A percentile compares a stretch with the other conserved stretches of the same genome.
phyloP scores from a whole-genome alignment of 1,140 invertebrate species.

The Rhizoglyphus robini region DNA sequence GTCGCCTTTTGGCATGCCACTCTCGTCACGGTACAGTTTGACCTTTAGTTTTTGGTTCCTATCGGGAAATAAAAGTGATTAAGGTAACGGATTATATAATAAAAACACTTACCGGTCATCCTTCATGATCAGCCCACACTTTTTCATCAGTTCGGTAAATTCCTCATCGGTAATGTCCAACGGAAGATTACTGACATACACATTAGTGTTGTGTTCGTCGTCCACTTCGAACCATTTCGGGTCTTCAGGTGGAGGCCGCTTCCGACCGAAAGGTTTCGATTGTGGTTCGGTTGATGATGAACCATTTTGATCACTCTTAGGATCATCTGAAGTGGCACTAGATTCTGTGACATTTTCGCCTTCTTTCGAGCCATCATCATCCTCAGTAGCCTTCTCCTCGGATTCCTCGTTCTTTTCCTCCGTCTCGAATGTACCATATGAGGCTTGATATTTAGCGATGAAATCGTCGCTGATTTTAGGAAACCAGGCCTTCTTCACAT shows the following conservation, averaged over 20 bases:
- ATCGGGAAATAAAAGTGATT: slow-evolving; percentile 35
- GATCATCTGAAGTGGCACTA: not conserved
- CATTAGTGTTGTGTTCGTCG: slow-evolving; percentile 84
- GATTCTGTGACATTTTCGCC: not conserved
- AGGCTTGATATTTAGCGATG: slow-evolving; percentile 87
- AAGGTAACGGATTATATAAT: not conserved
- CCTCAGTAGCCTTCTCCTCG: not conserved
- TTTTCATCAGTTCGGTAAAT: slow-evolving; percentile 78
- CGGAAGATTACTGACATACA: slow-evolving; percentile 89
- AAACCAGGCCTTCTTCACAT: slow-evolving; percentile 79
- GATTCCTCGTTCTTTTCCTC: not conserved
- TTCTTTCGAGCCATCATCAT: not conserved
- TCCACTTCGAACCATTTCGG: slow-evolving; percentile 82
- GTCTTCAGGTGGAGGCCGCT: not conserved
- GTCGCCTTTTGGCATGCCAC: slow-evolving; percentile 81
- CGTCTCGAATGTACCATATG: slow-evolving; percentile 46
- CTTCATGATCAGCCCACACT: slow-evolving; percentile 87
- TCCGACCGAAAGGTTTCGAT: not conserved
- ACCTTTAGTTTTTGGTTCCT: slow-evolving; percentile 76
- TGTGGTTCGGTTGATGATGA: not conserved
- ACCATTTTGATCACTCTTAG: not conserved
- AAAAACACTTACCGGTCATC: slow-evolving; percentile 39
- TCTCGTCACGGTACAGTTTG: slow-evolving; percentile 76
- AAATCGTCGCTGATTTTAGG: slow-evolving; percentile 95
- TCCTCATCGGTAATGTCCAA: slow-evolving; percentile 68